phyloP scores from a whole-genome alignment of 2,113 vertebrate species.

The Platanista minor region DNA sequence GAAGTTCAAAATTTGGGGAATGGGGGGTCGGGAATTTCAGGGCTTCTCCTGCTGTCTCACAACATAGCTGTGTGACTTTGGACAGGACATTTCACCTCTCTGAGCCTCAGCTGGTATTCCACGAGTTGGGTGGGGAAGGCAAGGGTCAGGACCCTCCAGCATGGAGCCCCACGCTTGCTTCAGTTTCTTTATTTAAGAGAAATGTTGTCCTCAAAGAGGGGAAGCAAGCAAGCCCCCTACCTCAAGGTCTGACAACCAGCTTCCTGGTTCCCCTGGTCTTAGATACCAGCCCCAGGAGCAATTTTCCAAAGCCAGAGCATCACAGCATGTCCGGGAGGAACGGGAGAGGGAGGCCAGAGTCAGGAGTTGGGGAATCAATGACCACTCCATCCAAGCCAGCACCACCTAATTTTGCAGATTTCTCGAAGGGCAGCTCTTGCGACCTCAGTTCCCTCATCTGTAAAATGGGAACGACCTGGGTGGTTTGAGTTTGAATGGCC shows the following conservation, averaged over 20 bases:
- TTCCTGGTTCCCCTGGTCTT: not conserved
- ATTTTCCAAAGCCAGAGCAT: not conserved
- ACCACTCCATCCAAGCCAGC: not conserved
- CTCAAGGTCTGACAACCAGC: not conserved
- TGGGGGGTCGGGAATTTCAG: not conserved
- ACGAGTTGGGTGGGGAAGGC: not conserved
- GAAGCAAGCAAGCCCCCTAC: not conserved
- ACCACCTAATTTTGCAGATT: not conserved
- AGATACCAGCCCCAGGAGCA: not conserved
- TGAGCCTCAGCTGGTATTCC: not conserved
- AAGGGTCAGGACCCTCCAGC: not conserved
- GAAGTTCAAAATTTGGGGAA: no score
- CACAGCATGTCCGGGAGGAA: not conserved
- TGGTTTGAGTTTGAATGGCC: not conserved
- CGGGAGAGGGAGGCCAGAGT: fast-evolving
- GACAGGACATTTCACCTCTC: not conserved
- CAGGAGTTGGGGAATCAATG: not conserved
- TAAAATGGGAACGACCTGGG: not conserved
- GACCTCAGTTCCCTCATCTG: not conserved
- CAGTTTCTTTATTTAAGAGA: not conserved
- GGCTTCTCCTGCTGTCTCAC: not conserved
- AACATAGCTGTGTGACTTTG: not conserved
- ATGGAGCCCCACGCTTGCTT: not conserved
- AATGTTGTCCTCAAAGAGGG: not conserved
- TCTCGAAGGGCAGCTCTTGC: not conserved